Conservation (phyloP, 2,113 vertebrate species). For the Chloropsis hardwickii region DNA sequence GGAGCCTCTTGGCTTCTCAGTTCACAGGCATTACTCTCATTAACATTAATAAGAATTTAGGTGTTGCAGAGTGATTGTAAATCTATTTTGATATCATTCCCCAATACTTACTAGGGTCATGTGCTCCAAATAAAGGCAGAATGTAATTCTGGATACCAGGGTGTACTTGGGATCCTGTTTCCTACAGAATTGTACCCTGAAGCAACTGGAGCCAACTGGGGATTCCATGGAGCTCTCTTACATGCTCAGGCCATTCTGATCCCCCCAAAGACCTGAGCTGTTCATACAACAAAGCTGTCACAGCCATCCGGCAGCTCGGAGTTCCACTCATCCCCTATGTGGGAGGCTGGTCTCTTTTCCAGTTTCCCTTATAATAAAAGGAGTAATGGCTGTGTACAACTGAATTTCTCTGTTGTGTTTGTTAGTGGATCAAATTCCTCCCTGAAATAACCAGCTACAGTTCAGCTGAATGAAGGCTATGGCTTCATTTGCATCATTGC, state of each 20-base stretch:
- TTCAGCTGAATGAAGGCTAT: background rate
- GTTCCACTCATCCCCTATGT: background rate
- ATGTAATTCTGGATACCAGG: background rate
- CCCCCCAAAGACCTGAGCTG: background rate
- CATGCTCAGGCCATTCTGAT: background rate
- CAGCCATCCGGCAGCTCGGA: background rate
- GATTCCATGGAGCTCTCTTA: background rate
- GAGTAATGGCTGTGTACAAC: background rate
- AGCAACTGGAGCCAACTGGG: fast-evolving
- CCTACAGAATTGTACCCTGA: background rate
- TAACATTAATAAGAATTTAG: background rate
- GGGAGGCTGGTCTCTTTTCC: background rate
- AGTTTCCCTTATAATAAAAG: background rate
- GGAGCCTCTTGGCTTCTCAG: background rate
- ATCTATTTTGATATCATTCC: background rate
- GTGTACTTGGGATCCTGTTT: background rate
- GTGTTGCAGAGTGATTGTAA: background rate
- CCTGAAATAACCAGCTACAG: background rate
- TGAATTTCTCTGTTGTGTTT: background rate
- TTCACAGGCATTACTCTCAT: background rate
- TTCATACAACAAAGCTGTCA: background rate
- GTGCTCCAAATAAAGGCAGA: background rate
- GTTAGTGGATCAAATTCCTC: background rate
- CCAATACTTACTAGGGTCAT: background rate
- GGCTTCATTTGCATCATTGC: background rate